phyloP scores from a whole-genome alignment of 2,888 invertebrate species.

The Crioceris asparagi region DNA sequence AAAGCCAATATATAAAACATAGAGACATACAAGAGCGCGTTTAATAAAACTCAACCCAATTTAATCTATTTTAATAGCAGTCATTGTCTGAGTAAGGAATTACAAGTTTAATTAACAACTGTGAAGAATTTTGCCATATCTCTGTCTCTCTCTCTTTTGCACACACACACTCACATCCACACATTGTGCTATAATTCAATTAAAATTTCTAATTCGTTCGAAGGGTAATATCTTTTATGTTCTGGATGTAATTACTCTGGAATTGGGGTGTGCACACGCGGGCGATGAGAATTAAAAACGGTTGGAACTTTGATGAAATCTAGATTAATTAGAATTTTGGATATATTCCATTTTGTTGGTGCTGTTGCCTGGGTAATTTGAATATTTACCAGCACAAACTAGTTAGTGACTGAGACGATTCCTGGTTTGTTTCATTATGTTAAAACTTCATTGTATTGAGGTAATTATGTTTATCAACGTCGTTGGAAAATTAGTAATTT shows the following conservation, averaged over 20 bases:
- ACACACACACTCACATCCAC: conserved; percentile 17
- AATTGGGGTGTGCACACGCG: conserved; percentile 15
- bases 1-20: too few relatives aligned
- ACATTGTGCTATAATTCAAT: conserved; percentile 28
- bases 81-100: conserved; percentile 37
- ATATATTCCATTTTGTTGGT: too few relatives aligned
- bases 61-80: conserved; percentile 39
- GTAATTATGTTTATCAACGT: too few relatives aligned
- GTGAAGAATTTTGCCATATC: conserved; percentile 25
- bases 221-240: conserved; percentile 30
- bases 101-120: conserved; percentile 39
- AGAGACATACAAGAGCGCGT: too few relatives aligned
- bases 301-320: conserved; percentile 1
- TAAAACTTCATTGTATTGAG: too few relatives aligned
- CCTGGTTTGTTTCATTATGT: too few relatives aligned
- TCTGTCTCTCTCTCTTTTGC: neutral
- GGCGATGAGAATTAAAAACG: neutral
- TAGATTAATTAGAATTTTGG: conserved; percentile 1
- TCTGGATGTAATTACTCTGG: conserved; percentile 26
- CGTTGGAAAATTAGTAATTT: too few relatives aligned
- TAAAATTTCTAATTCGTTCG: conserved; percentile 32
- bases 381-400: too few relatives aligned
- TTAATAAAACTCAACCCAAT: too few relatives aligned
- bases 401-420: too few relatives aligned
- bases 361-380: too few relatives aligned